Percentiles rank a stretch among this genome's conserved stretches.
Evolutionary conservation across 92 coral and sea anemone species (phyloP).

Genomic region (Hydrozoanthus gracilis): DNA sequence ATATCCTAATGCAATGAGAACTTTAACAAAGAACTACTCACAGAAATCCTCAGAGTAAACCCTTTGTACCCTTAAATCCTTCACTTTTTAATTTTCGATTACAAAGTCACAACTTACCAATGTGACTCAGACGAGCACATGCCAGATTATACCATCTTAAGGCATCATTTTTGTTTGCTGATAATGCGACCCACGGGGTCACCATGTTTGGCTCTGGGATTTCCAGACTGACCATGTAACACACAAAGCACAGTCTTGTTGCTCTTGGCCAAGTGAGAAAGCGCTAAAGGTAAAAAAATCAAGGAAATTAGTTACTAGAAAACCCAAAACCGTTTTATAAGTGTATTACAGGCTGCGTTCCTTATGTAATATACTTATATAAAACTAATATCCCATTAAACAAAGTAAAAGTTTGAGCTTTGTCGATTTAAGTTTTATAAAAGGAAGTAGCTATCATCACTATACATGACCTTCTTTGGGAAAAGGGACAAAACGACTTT

Average conservation of each 20-base stretch:
- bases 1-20: background rate
- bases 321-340: no score
- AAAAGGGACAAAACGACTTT: no score
- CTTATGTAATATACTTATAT: no score
- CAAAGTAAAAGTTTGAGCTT: no score
- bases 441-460: no score
- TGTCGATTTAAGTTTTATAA: no score
- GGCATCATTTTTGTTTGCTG: constrained; percentile 76
- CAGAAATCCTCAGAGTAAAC: no score
- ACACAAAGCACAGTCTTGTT: constrained; percentile 77
- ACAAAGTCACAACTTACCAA: constrained; percentile 62
- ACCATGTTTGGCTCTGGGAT: constrained; percentile 80
- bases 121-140: constrained; percentile 87
- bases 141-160: constrained; percentile 91
- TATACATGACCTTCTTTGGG: no score
- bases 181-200: constrained; percentile 86
- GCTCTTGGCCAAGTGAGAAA: constrained; percentile 93
- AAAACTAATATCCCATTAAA: no score
- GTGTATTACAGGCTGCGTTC: no score
- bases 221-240: constrained; percentile 74
- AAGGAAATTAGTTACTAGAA: background rate
- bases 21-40: background rate
- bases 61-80: no score
- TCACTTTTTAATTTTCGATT: no score
- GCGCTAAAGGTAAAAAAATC: constrained; percentile 50